A percentile compares a stretch with the other conserved stretches of the same genome.
Evolutionary conservation across 2,888 invertebrate genomes (phyloP).

Genomic region (Melinopterus prodromus): DNA sequence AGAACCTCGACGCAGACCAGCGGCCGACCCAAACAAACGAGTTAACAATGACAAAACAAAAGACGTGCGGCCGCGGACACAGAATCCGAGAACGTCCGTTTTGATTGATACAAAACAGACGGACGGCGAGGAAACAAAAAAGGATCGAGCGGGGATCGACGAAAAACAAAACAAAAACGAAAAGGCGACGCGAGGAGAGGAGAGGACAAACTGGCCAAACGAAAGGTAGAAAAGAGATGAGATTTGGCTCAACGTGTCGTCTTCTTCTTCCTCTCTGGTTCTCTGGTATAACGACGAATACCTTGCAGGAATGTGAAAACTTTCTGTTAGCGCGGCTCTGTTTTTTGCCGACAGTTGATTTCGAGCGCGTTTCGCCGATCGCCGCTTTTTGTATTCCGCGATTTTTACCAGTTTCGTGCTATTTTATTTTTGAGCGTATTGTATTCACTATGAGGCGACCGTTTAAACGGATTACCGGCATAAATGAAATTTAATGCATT

Average conservation of each 20-base stretch:
- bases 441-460: conserved; percentile 4
- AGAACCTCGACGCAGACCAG: not conserved
- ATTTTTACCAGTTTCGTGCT: not conserved
- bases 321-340: not conserved
- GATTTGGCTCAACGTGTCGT: not conserved
- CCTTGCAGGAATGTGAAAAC: conserved; percentile 4
- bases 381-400: not conserved
- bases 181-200: conserved; percentile 9
- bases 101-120: conserved; percentile 60
- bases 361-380: not conserved
- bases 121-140: conserved; percentile 36
- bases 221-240: not conserved
- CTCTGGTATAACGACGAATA: not conserved
- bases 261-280: conserved; percentile 4
- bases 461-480: not conserved
- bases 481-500: not conserved
- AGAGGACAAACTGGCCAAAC: not conserved
- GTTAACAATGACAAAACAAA: conserved; percentile 52
- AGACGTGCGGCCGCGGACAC: conserved; percentile 46
- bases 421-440: not conserved
- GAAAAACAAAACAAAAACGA: not conserved
- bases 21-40: conserved; percentile 44
- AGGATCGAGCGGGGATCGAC: conserved; percentile 10
- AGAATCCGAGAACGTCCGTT: conserved; percentile 45
- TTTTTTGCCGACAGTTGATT: conserved; percentile 4